Base-by-base conservation (phyloP, 2,888 invertebrate genomes). In the Synanthedon andrenaeformis region DNA sequence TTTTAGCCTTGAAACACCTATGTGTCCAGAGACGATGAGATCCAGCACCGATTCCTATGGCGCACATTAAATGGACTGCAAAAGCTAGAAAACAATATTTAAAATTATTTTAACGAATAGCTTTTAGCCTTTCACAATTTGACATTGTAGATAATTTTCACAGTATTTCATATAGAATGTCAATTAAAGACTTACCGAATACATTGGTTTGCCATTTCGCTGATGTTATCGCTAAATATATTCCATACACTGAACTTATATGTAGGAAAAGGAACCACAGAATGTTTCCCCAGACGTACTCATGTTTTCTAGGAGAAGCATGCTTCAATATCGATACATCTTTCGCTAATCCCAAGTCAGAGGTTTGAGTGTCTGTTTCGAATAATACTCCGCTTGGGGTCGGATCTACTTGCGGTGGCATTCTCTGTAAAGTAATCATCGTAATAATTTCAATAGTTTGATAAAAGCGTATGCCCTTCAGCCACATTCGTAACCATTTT, bases 1-100 rank as follows among this genome's bases (percentile, higher is more conserved):
- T 89, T 67, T 90, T 94, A 0, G 98, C 98, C 82, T 97, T 98
- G 82, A 95, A 99, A 41, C 96, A 84, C 66, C 93, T 90, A 81
- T 99, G 99, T 0, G 97, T 92, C 97, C 97, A 99, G 5, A 98
- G 89, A 60, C 99, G 90, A 76, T 99, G 99, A 1, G 96, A 96
- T 12, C 98, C 98, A 4, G 95, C 97, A 6, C 98, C 98, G 23
- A 98, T 93, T 0, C 98, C 98, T 57, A 95, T 80, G 1, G 92
- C 96, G 52, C 92, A 91, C 66, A 90, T 79, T 41, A 93, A 77
- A 72, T 94, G 94, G 49, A 94, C 76, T 0, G 91, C 56, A 52
- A 92, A 79, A 3, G 92, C 95, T 92, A 79, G 10, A 89, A 80
- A 62, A 48, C 19, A 53, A 35, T 10, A 35, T 28, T n/a, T 6